Base-by-base conservation (phyloP, 2,888 invertebrate species). In the Parthenolecanium corni region DNA sequence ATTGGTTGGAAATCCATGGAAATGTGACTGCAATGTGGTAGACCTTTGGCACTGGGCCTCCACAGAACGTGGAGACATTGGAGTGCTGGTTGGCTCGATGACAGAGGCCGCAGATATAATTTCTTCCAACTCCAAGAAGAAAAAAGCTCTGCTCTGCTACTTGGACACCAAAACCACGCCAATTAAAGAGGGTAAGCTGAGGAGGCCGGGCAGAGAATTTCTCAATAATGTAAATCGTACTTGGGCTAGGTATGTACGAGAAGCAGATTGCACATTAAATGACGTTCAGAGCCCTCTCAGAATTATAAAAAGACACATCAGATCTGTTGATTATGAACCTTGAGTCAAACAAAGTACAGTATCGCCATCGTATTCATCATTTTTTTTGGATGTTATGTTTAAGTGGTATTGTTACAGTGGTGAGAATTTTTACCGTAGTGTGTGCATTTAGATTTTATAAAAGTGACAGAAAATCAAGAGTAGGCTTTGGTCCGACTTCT, bases 11-110 rank as follows among this genome's bases (percentile, higher is more conserved):
- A 85, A 85, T 73, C 84, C 82, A 1, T 84, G 84, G 75, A 73
- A 78, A 63, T 85, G 85, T 69, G 81, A 83, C 68, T 85, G 85
- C 68, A 79, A 81, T 66, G 78, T 85, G 23, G 80, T 80, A 0
- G 82, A 83, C 64, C 79, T 83, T 76, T 85, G 85, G 85, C 80
- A 83, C 68, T 85, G 85, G 85, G 84, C 84, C 0, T 74, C 80
- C 40, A 77, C 81, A 72, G 79, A 79, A 38, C 82, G 82, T 69
- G 81, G 80, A 12, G 80, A 83, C 68, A 72, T 84, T 49, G 78
- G 81, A 65, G 78, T 84, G 25, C 75, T 85, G 38, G 76, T 83
- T 18, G 84, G 84, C 42, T 81, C 84, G 1, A 82, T 81, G 67
- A 78, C 75, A 79, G 47, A 78, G 12, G 63, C 47, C 4, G 63